Base-by-base conservation (phyloP, 2,888 invertebrate genomes). In the Lasioglossum pauxillum region DNA sequence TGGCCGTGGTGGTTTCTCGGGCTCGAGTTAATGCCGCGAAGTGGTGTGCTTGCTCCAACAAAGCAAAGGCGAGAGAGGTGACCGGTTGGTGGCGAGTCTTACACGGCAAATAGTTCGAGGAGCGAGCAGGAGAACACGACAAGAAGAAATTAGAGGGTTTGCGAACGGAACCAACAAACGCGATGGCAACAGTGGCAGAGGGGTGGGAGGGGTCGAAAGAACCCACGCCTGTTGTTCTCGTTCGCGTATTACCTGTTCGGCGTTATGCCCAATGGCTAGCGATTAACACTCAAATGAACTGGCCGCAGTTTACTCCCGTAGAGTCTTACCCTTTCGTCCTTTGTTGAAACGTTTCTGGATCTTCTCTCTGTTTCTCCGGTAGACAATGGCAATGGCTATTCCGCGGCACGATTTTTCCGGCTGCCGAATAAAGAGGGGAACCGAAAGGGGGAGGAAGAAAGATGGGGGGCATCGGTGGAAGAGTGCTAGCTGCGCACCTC, bases 221-320 rank as follows among this genome's bases (percentile, higher is more conserved):
- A 78, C 80, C 76, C 76, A 82, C 80, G 78, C 78, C 78, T 57
- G 88, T 85, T 87, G 73, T 81, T 82, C 83, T 83, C 84, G 10
- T 57, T 57, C 38, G 49, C 85, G 84, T 86, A 84, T 82, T 73
- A 86, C 80, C 80, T 80, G 83, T 67, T 79, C 81, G 83, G 89
- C 89, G 90, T 90, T 92, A 91, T 88, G 89, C 87, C 86, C 85
- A 80, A 90, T 90, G 84, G 82, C 67, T 86, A 79, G 41, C 90
- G 90, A 93, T 92, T 91, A 91, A 91, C 90, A 88, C 89, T 90
- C 89, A 90, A 92, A 91, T 92, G 88, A 91, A 89, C 88, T 82
- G 75, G 44, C 41, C 57, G 69, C 49, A 16, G 64, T 64, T n/a
- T 57, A 19, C 31, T n/a, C 31, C 31, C 31, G 16, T 2, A n/a